Conservation (phyloP, 2,113 vertebrate species). For the Cryptomyrus ogoouensis region DNA sequence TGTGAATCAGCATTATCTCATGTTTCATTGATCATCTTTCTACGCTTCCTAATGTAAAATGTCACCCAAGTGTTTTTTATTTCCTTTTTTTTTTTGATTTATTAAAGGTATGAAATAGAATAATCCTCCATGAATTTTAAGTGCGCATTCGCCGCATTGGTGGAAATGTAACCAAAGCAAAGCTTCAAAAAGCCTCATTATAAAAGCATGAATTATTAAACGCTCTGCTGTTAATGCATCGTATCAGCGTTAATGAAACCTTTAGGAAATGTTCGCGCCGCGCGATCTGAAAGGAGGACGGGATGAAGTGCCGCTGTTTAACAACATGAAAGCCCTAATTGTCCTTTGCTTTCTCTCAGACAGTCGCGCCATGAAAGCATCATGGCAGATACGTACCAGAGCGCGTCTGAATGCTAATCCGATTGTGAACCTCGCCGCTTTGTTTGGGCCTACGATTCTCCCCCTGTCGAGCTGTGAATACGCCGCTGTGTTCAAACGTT, state of each 20-base stretch:
- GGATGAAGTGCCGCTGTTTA: not conserved
- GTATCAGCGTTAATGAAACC: conserved; percentile 6
- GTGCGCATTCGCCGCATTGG: not conserved
- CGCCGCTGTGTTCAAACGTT: not conserved
- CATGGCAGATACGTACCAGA: not conserved
- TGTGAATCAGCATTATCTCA: not conserved
- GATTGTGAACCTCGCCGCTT: not conserved
- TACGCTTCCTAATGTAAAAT: not conserved
- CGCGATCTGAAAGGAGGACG: not conserved
- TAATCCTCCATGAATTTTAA: not conserved
- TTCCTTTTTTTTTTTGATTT: not conserved
- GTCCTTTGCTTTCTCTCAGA: not conserved
- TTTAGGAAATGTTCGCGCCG: not conserved
- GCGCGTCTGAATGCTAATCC: not conserved
- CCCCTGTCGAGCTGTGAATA: not conserved
- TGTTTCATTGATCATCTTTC: not conserved
- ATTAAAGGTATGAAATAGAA: not conserved
- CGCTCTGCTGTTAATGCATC: not conserved
- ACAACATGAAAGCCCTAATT: conserved; percentile 1
- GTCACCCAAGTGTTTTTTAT: not conserved
- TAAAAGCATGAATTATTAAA: conserved; percentile 14
- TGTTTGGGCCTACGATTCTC: not conserved
- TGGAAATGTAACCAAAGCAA: not conserved
- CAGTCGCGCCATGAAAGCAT: not conserved
- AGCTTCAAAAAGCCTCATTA: not conserved